phyloP scores from a whole-genome alignment of 2,888 invertebrate species.

The Ischnura elegans region DNA sequence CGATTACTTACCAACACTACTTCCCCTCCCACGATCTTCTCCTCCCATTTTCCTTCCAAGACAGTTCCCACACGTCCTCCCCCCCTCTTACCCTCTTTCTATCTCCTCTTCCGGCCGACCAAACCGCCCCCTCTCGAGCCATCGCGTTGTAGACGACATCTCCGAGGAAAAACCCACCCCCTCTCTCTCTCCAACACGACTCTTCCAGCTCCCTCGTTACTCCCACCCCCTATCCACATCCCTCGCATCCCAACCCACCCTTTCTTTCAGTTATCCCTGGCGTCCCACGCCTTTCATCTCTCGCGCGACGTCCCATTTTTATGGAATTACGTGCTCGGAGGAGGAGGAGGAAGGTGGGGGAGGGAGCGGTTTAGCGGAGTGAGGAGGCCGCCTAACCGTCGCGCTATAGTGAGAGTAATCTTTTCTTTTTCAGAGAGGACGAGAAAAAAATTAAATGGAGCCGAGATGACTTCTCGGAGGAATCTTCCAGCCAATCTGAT shows the following conservation, averaged over 20 bases:
- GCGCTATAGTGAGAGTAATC: background rate
- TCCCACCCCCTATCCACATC: background rate
- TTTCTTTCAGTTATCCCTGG: background rate
- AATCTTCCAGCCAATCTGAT: background rate
- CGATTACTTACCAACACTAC: too few species aligned
- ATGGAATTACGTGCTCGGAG: background rate
- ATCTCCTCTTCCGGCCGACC: background rate
- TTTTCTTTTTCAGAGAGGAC: background rate
- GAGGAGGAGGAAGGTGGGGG: too few species aligned
- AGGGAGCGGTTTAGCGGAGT: background rate
- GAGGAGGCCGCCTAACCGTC: background rate
- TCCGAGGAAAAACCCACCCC: background rate
- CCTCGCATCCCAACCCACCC: background rate
- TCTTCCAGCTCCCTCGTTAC: background rate
- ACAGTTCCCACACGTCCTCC: background rate
- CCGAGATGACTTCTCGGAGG: background rate
- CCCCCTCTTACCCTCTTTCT: background rate
- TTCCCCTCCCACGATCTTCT: background rate
- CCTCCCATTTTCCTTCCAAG: background rate
- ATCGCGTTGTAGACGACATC: background rate
- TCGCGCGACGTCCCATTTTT: background rate
- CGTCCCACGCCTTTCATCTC: background rate
- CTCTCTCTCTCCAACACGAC: background rate
- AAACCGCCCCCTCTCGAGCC: background rate
- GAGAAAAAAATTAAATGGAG: background rate